Evolutionary conservation across 2,113 vertebrate species (phyloP), one percentile per base, ranked within the genome.

Genomic region (Oophaga pumilio): DNA sequence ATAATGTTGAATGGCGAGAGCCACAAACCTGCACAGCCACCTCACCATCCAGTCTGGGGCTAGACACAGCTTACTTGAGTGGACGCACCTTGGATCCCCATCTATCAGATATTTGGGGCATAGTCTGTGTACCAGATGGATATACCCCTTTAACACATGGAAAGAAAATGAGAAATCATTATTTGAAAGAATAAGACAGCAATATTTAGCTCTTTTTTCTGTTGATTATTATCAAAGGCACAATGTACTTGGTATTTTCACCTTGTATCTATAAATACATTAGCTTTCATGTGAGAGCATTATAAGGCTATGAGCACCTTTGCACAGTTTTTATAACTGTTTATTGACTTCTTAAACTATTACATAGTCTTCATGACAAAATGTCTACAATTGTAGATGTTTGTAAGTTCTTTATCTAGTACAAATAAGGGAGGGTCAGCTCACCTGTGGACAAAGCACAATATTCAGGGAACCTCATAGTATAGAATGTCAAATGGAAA

Each of bases 251-350:
- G 53, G 76, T 17, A 80, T 20, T 60, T 57, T 80, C 78, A 80
- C 78, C 78, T 60, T 60, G 18, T 33, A 14, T 78, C 76, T 57
- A 56, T 59, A 79, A 80, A 60, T 59, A 59, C n/a, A 18, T 24
- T 80, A 60, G 26, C 20, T 24, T 6, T 15, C 4, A 56, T 53
- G n/a, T 56, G n/a, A 50, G 56, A 24, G 26, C 78, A 80, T 60
- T 28, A 53, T 43, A 43, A 43, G 5, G 33, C 33, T 43, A 43
- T 43, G 5, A 4, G 5, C 33, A 43, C 33, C 33, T 43, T 43
- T 43, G 33, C 33, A 43, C 33, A 43, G 33, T 43, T 43, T 43
- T 43, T 5, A 0, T 43, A 4, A 43, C 5, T 43, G 33, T 43
- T 43, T 5, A 43, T 43, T 43, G 3, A 2, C 33, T 43, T 43